Conservation (phyloP, 2,888 invertebrate species). For the Drepana falcataria region DNA sequence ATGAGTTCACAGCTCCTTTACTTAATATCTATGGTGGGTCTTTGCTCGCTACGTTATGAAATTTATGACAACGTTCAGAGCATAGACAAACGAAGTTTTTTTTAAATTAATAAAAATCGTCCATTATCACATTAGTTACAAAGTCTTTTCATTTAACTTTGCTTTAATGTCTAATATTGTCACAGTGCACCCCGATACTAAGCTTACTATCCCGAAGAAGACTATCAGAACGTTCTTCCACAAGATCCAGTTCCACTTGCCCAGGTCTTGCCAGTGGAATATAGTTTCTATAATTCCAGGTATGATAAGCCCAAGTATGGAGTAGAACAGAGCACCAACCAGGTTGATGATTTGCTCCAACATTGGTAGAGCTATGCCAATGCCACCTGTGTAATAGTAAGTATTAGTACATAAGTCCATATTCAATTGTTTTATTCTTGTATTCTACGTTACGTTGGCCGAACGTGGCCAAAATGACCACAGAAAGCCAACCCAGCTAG, state of each 20-base stretch:
- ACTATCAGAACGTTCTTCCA: slow-evolving; percentile 82
- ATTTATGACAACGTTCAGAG: too few species aligned
- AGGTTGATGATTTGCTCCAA: slow-evolving; percentile 70
- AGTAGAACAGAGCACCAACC: slow-evolving; percentile 80
- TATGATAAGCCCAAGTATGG: slow-evolving; percentile 85
- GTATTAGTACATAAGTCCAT: not conserved
- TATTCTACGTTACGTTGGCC: too few species aligned
- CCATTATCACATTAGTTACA: not conserved
- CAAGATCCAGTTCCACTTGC: slow-evolving; percentile 82
- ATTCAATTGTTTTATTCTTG: too few species aligned
- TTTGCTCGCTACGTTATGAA: too few species aligned
- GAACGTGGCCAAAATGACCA: too few species aligned
- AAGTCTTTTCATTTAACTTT: slow-evolving; percentile 65
- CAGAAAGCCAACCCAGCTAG: too few species aligned
- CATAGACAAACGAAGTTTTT: too few species aligned
- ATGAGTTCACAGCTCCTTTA: too few species aligned
- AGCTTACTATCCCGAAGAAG: slow-evolving; percentile 80
- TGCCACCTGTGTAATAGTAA: slow-evolving; percentile 53
- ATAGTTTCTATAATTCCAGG: slow-evolving; percentile 88
- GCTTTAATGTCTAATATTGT: slow-evolving; percentile 54
- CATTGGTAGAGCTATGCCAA: slow-evolving; percentile 84
- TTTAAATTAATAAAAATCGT: too few species aligned
- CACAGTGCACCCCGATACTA: slow-evolving; percentile 80
- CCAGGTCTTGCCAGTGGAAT: slow-evolving; percentile 83
- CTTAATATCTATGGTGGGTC: too few species aligned